Percentiles rank a stretch among this genome's conserved stretches.
Evolutionary conservation across 1,140 invertebrate genomes (phyloP).

Genomic region (Pseudomyrmex sp.): DNA sequence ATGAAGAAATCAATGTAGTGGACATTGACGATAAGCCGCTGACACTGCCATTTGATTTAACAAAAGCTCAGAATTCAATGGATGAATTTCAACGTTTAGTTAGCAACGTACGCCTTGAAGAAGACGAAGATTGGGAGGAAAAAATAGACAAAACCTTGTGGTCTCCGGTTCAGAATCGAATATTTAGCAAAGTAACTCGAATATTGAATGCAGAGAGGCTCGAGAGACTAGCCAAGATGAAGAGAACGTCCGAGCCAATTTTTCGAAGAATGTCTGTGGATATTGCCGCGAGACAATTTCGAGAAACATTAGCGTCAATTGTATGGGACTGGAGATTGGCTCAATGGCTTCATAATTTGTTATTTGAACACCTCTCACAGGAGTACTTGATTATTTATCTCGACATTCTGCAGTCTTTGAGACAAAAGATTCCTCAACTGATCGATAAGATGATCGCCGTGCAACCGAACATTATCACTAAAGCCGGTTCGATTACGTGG

Average conservation of each 20-base stretch:
- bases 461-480: conserved; percentile 83
- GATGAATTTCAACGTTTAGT: conserved; percentile 90
- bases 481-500: conserved; percentile 82
- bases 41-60: conserved; percentile 87
- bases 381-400: conserved; percentile 91
- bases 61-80: conserved; percentile 88
- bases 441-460: conserved; percentile 90
- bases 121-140: conserved; percentile 90
- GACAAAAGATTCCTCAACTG: conserved; percentile 91
- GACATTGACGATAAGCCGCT: conserved; percentile 61
- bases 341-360: conserved; percentile 92
- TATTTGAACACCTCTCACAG: conserved; percentile 90
- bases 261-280: conserved; percentile 89
- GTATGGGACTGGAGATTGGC: conserved; percentile 90
- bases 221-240: conserved; percentile 87
- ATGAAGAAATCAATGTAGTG: conserved; percentile 86
- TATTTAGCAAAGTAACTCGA: conserved; percentile 89
- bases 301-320: conserved; percentile 88
- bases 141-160: conserved; percentile 88
- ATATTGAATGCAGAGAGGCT: conserved; percentile 91
- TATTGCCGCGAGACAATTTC: conserved; percentile 89
- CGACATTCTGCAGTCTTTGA: conserved; percentile 92
- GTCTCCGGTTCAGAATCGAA: conserved; percentile 87
- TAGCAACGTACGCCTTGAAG: conserved; percentile 87
- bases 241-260: conserved; percentile 88